Evolutionary conservation across 1,140 invertebrate species (phyloP).

Genomic region (Metaphire vulgaris): DNA sequence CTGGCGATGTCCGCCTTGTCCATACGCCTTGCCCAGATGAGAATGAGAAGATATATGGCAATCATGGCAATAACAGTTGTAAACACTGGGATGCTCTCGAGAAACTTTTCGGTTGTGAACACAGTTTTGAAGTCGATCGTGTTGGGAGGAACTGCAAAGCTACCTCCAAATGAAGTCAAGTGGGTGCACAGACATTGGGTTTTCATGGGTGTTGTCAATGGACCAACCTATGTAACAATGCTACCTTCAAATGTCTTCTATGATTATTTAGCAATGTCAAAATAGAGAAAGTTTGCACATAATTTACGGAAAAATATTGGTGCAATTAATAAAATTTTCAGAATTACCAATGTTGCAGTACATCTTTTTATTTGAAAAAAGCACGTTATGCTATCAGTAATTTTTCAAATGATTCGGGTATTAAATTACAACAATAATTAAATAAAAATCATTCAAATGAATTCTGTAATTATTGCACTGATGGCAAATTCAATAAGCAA

Average conservation of each 20-base stretch:
- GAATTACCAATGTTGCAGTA: too few species aligned
- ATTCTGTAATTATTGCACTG: too few species aligned
- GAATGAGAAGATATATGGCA: slow-evolving; percentile 50
- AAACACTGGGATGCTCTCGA: slow-evolving; percentile 51
- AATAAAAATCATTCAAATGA: too few species aligned
- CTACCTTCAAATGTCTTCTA: too few species aligned
- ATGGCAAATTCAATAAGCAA: too few species aligned
- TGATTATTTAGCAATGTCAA: neutral
- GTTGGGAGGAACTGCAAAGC: slow-evolving; percentile 56
- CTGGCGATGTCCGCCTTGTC: slow-evolving; percentile 52
- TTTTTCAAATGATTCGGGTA: too few species aligned
- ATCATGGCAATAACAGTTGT: slow-evolving; percentile 54
- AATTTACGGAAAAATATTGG: too few species aligned
- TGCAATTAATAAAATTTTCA: too few species aligned
- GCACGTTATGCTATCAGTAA: too few species aligned
- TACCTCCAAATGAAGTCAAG: slow-evolving; percentile 57
- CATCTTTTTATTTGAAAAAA: too few species aligned
- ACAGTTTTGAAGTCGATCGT: slow-evolving; percentile 58
- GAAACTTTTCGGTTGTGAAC: slow-evolving; percentile 51
- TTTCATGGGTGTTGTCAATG: slow-evolving; percentile 39
- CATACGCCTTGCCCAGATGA: slow-evolving; percentile 54
- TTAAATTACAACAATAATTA: too few species aligned
- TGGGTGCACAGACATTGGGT: slow-evolving; percentile 56
- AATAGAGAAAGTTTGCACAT: neutral
- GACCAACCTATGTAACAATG: slow-evolving; percentile 37